Base-by-base conservation (phyloP, 2,888 invertebrate species). In the Drosophila meridiana region DNA sequence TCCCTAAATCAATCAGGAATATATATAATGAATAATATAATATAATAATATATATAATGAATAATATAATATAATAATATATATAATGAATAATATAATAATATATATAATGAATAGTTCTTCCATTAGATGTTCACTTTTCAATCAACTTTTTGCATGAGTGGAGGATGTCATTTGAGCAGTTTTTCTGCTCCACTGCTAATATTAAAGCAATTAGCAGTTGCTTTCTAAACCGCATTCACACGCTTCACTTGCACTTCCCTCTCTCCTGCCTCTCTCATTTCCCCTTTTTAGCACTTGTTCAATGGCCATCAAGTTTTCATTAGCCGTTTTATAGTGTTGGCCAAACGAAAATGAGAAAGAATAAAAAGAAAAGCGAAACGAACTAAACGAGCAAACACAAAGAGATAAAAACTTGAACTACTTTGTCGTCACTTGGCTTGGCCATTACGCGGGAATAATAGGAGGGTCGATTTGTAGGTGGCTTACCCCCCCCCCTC, bases 401-500 rank as follows among this genome's bases (percentile, higher is more conserved):
- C 73, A 82, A 69, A 73, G 66, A 73, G 78, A 78, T 82, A 82
- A 78, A 78, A 78, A 69, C 83, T 80, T 88, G 73, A 85, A 85
- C 87, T 86, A 85, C 90, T 86, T 90, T 85, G 87, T 83, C 78
- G 87, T 74, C 82, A 87, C 87, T 87, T 85, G 69, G 69, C 69
- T 76, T 74, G 79, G 52, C 86, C 87, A 75, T 83, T 87, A 77
- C 64, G 75, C 72, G 73, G 8, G 20, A 58, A 68, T 69, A 42
- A 48, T 48, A n/a, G 14, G 6, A 26, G 38, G 40, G 28, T 20
- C 34, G 36, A 11, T 26, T 4, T 26, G 52, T 13, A 42, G 40
- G n/a, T 20, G 9, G 55, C 13, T 30, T 11, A n/a, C 40, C 40
- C 4, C 53, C 3, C 38, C 56, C 9, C 0, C 52, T 3, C 34